A percentile compares a stretch with the other conserved stretches of the same genome.
phyloP scores from a whole-genome alignment of 1,140 invertebrate species.

The Drosophila mayri region DNA sequence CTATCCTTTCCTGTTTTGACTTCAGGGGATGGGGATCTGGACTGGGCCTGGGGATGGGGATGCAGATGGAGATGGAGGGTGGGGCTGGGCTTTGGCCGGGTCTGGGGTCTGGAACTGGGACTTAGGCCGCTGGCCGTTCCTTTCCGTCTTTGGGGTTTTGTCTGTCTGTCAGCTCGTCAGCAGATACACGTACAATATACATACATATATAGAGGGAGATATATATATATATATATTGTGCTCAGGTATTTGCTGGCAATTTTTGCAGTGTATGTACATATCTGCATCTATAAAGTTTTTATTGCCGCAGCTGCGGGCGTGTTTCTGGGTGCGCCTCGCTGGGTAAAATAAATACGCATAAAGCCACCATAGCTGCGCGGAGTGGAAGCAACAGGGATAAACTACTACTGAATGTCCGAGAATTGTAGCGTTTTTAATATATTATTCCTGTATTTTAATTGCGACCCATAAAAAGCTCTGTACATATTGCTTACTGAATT shows the following conservation, averaged over 20 bases:
- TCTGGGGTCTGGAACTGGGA: conserved; percentile 16
- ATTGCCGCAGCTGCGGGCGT: conserved; percentile 76
- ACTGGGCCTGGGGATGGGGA: conserved; percentile 10
- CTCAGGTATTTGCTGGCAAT: conserved; percentile 35
- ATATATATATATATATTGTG: conserved; percentile 1
- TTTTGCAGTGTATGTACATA: conserved; percentile 54
- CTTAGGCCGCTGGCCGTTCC: conserved; percentile 53
- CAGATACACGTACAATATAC: conserved; percentile 18
- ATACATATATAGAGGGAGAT: no score
- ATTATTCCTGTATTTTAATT: conserved; percentile 47
- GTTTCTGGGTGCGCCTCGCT: conserved; percentile 73
- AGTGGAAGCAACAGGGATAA: conserved; percentile 43
- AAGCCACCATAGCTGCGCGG: conserved; percentile 29
- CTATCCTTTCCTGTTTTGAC: conserved; percentile 72
- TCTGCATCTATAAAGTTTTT: conserved; percentile 66
- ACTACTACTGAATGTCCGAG: conserved; percentile 21
- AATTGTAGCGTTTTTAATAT: conserved; percentile 36
- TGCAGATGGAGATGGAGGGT: not conserved
- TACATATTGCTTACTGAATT: conserved; percentile 36
- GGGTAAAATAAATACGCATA: conserved; percentile 62
- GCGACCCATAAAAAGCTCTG: conserved; percentile 41
- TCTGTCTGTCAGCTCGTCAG: conserved; percentile 75
- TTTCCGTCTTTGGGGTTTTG: conserved; percentile 66
- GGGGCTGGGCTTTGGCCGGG: conserved; percentile 18
- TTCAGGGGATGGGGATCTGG: conserved; percentile 35